Evolutionary conservation across 2,797 vertebrate genomes (phyloP).

Genomic region (Enteromius unitaeniatus): DNA sequence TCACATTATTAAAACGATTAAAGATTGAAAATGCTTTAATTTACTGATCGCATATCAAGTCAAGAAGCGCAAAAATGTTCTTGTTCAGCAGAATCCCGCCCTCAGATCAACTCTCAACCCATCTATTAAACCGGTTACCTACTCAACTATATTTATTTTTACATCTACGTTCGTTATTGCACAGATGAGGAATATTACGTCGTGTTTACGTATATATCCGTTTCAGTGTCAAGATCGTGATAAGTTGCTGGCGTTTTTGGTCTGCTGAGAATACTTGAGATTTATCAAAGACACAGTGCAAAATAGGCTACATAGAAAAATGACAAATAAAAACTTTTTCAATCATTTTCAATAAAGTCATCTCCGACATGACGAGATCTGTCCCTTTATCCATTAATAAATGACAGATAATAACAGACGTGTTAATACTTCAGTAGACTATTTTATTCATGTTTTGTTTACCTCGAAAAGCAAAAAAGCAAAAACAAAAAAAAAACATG

Average conservation of each 20-base stretch:
- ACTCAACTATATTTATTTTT: slow-evolving; percentile 9
- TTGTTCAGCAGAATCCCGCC: not conserved
- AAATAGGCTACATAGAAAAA: not conserved
- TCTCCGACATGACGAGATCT: not conserved
- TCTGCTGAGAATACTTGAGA: not conserved
- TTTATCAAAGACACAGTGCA: not conserved
- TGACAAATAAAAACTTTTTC: not conserved
- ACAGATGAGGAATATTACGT: slow-evolving; percentile 5
- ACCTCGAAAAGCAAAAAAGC: not conserved
- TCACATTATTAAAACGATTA: not conserved
- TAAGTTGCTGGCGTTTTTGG: not conserved
- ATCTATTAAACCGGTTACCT: not conserved
- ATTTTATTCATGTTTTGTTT: no score
- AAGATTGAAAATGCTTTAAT: not conserved
- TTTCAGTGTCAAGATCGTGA: slow-evolving; percentile 28
- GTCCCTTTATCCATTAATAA: not conserved
- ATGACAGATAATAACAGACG: no score
- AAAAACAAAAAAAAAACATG: not conserved
- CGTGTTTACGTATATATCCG: slow-evolving; percentile 22
- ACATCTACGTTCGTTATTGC: not conserved
- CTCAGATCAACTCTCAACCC: not conserved
- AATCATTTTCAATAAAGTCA: not conserved
- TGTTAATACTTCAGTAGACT: not conserved
- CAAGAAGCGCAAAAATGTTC: not conserved
- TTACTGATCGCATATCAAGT: not conserved